Conservation (phyloP, 2,797 vertebrate genomes). For the Brachyalestes nurse region DNA sequence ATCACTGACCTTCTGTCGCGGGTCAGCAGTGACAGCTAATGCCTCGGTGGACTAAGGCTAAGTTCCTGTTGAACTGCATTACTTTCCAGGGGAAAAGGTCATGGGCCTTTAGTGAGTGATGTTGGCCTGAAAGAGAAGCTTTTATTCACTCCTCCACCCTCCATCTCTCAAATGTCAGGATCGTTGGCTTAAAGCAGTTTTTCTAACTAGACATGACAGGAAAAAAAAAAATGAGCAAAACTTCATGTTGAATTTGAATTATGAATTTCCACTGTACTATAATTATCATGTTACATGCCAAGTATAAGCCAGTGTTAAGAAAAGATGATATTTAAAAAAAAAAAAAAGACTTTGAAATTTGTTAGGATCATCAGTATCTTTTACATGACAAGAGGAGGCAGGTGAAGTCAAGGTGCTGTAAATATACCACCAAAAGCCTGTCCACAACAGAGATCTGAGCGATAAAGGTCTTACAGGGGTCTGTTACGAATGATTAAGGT, state of each 20-base stretch:
- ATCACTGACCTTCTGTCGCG: conserved; percentile 47
- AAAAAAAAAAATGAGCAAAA: neutral
- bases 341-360: conserved; percentile 19
- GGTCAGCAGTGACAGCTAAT: conserved; percentile 45
- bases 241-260: neutral
- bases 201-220: conserved; percentile 23
- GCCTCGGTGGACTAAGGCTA: conserved; percentile 47
- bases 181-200: conserved; percentile 31
- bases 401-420: conserved; percentile 52
- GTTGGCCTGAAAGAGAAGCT: conserved; percentile 41
- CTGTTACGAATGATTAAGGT: conserved; percentile 4
- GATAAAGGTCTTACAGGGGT: conserved; percentile 6
- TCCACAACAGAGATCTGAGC: conserved; percentile 21
- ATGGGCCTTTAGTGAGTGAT: conserved; percentile 40
- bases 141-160: conserved; percentile 32
- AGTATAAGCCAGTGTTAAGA: conserved; percentile 33
- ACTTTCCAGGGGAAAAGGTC: conserved; percentile 44
- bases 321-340: conserved; percentile 31
- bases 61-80: conserved; percentile 52
- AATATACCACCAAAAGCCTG: conserved; percentile 51
- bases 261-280: conserved; percentile 46
- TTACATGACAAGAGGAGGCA: conserved; percentile 28
- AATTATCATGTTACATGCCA: conserved; percentile 47
- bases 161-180: conserved; percentile 41
- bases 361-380: conserved; percentile 22